phyloP scores from a whole-genome alignment of 2,113 vertebrate genomes.

The Megaleporinus macrocephalus region DNA sequence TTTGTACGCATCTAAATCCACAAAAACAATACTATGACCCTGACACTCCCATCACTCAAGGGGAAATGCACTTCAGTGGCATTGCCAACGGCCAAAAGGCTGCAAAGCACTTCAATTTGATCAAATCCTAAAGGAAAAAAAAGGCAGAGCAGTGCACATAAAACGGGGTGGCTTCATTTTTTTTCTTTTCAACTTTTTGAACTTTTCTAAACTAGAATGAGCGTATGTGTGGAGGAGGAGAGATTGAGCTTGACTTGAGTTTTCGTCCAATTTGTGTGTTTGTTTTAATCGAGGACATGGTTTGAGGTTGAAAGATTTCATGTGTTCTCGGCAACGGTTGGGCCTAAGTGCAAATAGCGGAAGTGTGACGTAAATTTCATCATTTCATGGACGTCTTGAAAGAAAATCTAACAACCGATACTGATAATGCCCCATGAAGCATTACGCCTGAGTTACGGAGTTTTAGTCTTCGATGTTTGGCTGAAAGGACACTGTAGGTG shows the following conservation, averaged over 20 bases:
- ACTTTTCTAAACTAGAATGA: slow-evolving; percentile 72
- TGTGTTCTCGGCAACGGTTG: not conserved
- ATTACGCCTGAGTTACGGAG: slow-evolving; percentile 70
- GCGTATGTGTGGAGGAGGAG: slow-evolving; percentile 84
- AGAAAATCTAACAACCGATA: slow-evolving; percentile 5
- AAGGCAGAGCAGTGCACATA: slow-evolving; percentile 86
- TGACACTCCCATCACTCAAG: slow-evolving; percentile 78
- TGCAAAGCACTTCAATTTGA: slow-evolving; percentile 87
- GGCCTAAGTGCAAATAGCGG: not conserved
- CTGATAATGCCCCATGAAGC: slow-evolving; percentile 66
- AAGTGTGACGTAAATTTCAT: not conserved
- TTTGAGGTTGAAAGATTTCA: not conserved
- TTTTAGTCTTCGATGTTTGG: slow-evolving; percentile 34
- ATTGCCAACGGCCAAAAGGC: slow-evolving; percentile 82
- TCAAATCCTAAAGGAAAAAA: slow-evolving; percentile 43
- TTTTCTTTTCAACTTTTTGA: not conserved
- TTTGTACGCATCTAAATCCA: slow-evolving; percentile 73
- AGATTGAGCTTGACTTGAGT: slow-evolving; percentile 84
- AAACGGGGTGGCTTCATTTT: slow-evolving; percentile 81
- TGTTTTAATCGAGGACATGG: slow-evolving; percentile 5
- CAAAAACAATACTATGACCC: slow-evolving; percentile 66
- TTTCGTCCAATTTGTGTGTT: not conserved
- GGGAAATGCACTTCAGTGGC: slow-evolving; percentile 90
- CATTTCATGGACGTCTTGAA: slow-evolving; percentile 7
- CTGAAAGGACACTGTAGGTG: slow-evolving; percentile 61